A percentile compares a stretch with the other conserved stretches of the same genome.
Conservation (phyloP, 2,888 invertebrate species). For the Mythimna albipuncta region DNA sequence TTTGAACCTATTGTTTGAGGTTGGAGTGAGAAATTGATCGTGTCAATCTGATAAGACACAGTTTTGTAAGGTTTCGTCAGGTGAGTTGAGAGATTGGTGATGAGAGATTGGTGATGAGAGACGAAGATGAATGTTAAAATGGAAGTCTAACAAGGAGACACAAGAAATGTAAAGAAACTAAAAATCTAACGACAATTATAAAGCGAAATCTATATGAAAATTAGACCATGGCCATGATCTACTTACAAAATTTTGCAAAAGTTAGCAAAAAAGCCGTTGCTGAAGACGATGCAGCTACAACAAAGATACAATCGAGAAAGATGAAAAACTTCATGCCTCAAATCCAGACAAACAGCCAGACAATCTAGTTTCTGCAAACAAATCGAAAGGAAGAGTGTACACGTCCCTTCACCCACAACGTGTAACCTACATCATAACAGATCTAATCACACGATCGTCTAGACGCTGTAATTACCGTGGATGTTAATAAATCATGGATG, state of each 20-base stretch:
- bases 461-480: conserved; percentile 31
- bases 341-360: background rate
- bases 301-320: too few relatives aligned
- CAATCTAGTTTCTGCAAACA: conserved; percentile 10
- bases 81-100: background rate
- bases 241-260: background rate
- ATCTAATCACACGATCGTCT: conserved; percentile 38
- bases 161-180: too few relatives aligned
- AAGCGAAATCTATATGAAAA: too few relatives aligned
- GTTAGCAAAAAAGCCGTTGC: background rate
- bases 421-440: conserved; percentile 29
- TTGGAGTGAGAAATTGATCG: conserved; percentile 41
- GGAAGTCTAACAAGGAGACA: too few relatives aligned
- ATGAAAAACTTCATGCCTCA: background rate
- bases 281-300: background rate
- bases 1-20: conserved; percentile 45
- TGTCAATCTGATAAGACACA: conserved; percentile 24
- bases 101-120: background rate
- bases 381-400: conserved; percentile 37
- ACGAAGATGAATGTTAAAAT: background rate
- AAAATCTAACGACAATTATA: too few relatives aligned
- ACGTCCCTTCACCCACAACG: conserved; percentile 19
- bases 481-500: conserved; percentile 37
- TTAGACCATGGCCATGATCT: too few relatives aligned
- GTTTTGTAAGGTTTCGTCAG: conserved; percentile 1